Evolutionary conservation across 2,113 vertebrate species (phyloP), one percentile per base, ranked within the genome.

Genomic region (Reinhardtius hippoglossoides): DNA sequence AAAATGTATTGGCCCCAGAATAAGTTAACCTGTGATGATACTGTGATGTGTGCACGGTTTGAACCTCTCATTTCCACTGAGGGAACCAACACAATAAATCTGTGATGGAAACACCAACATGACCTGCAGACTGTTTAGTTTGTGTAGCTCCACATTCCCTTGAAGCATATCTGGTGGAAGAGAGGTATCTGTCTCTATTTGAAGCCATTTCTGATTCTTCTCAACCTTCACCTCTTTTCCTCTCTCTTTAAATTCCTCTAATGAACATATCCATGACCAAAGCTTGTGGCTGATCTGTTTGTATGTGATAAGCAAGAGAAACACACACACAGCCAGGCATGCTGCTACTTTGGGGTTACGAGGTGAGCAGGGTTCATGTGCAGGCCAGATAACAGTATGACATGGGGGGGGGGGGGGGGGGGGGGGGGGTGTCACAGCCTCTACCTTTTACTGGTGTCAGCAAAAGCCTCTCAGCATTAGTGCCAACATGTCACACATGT

Each of bases 301-400:
- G 18, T 57, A 50, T 71, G 46, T 62, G 67, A 78, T 27, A 35
- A 35, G 9, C 18, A 44, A 57, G 42, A 37, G 10, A 58, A 14
- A 24, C 61, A 24, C 62, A 68, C 64, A 61, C 62, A 69, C 64
- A 55, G 12, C 24, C 31, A 60, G 35, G 44, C 78, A 66, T 69
- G 74, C 68, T 81, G 73, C 59, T 69, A 42, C 73, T 61, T 27
- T 74, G 46, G 68, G 82, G 78, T 84, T 35, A 77, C 24, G 23
- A 73, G 83, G 70, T 81, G 60, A 81, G 78, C 65, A 58, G 60
- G 65, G 83, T 85, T 85, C 83, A 85, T 85, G 78, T 85, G 74
- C 83, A 81, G 78, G 83, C 69, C 78, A 81, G 65, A 77, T 81
- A 74, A 84, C 76, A 67, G 76, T 80, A 68, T 62, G 76, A 75